Conservation (phyloP, 2,113 vertebrate genomes). For the Megaleporinus macrocephalus region DNA sequence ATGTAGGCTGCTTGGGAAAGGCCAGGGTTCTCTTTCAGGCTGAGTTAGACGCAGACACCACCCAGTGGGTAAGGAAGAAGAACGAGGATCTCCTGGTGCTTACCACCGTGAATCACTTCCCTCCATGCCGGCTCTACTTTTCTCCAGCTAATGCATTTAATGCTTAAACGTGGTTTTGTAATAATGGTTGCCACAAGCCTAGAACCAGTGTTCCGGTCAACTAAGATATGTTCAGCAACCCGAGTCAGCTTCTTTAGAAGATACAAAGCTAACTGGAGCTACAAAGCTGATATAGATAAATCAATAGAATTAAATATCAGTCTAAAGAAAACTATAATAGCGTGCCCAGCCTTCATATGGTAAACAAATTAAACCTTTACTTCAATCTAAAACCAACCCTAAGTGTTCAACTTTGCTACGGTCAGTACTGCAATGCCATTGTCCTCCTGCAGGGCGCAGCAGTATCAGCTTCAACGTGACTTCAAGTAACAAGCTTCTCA, state of each 20-base stretch:
- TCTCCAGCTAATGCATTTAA: neutral
- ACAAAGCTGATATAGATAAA: no score
- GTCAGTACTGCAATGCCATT: no score
- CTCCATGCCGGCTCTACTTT: neutral
- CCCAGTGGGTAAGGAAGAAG: neutral
- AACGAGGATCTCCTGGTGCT: slow-evolving; percentile 22
- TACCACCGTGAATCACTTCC: neutral
- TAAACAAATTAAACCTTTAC: no score
- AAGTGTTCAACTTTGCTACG: no score
- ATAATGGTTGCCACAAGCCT: neutral
- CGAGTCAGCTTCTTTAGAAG: neutral
- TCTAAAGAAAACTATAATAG: no score
- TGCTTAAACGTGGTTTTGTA: neutral
- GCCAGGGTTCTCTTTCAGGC: neutral
- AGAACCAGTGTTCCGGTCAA: neutral
- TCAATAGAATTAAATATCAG: no score
- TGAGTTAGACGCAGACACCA: slow-evolving; percentile 1
- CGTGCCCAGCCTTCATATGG: no score
- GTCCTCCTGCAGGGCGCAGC: no score
- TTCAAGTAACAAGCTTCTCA: no score
- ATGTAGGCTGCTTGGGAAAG: neutral
- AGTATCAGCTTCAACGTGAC: no score
- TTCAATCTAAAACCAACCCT: no score
- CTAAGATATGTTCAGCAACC: neutral
- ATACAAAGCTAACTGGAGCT: neutral